Evolutionary conservation across 2,113 vertebrate genomes (phyloP), one percentile per base, ranked within the genome.

Genomic region (Eptesicus fuscus): DNA sequence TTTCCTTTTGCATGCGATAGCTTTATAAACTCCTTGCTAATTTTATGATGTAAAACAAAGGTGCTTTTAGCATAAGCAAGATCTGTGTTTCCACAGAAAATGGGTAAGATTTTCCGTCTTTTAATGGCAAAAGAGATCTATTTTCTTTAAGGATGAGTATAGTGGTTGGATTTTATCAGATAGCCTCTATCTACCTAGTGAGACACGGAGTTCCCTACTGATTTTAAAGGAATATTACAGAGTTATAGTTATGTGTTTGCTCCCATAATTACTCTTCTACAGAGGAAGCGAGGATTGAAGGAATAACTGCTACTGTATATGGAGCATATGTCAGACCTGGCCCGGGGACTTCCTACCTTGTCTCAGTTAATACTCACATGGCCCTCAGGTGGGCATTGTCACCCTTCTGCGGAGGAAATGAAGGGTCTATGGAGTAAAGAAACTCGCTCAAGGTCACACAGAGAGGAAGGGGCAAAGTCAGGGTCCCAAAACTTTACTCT

Each of bases 41-140:
- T 86, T 87, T 92, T 89, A 88, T 11, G 83, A 85, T 69, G 53
- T 92, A 85, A 77, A 96, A 82, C 94, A 91, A 70, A 23, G 56
- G 20, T 69, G 28, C 37, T 76, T 85, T 89, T 86, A 63, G n/a
- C 78, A 80, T 93, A 88, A 95, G 40, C 16, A 61, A 63, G 89
- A 49, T 77, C 56, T 80, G 14, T 83, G 40, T 92, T 94, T 83
- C 78, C 63, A 67, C 65, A 71, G 93, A 88, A 96, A 83, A 73
- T 76, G 40, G 49, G 32, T 93, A 83, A 53, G 40, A 37, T 56
- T 83, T 90, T 94, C 49, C 37, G 74, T 85, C 47, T 93, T 86
- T 88, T 82, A 82, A 86, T 96, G 92, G 67, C 67, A 88, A 49
- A 96, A 93, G 28, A 88, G 35, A 11, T 32, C 37, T 13, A 1